A percentile compares a stretch with the other conserved stretches of the same genome.
phyloP scores from a whole-genome alignment of 1,140 invertebrate genomes.

The Meloidogyne chitwoodi region DNA sequence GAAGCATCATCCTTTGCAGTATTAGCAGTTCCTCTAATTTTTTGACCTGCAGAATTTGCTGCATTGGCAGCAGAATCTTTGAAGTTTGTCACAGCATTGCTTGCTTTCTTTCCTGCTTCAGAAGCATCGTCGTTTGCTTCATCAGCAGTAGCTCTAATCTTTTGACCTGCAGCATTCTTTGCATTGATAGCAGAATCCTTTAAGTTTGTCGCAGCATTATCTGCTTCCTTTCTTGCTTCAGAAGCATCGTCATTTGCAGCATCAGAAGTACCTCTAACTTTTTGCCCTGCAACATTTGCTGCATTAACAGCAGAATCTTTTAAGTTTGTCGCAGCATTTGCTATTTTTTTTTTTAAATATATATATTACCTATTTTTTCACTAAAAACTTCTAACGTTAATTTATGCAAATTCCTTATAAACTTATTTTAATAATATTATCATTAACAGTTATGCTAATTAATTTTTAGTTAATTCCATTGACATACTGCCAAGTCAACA shows the following conservation, averaged over 20 bases:
- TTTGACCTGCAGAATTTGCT: not conserved
- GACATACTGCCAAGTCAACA: too few relatives aligned
- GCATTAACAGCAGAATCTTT: slow-evolving; percentile 20
- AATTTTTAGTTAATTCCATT: too few relatives aligned
- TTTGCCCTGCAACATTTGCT: not conserved
- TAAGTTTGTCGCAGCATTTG: slow-evolving; percentile 15
- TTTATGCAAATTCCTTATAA: not conserved
- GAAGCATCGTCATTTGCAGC: slow-evolving; percentile 6
- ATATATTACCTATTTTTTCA: not conserved
- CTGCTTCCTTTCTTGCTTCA: slow-evolving; percentile 7
- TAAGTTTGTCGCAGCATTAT: slow-evolving; percentile 6
- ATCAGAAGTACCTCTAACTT: slow-evolving; percentile 4
- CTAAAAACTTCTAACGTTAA: not conserved
- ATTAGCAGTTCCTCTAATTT: not conserved
- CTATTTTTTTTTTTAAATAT: not conserved
- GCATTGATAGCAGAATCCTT: slow-evolving; percentile 18
- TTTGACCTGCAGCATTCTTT: not conserved
- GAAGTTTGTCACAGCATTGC: slow-evolving; percentile 6
- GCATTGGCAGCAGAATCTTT: slow-evolving; percentile 18
- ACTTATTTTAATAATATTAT: not conserved
- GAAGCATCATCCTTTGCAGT: slow-evolving; percentile 1
- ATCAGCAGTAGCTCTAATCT: not conserved
- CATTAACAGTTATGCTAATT: too few relatives aligned
- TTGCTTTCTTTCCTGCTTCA: slow-evolving; percentile 4
- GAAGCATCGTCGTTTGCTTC: slow-evolving; percentile 1